Evolutionary conservation across 2,888 invertebrate species (phyloP).

Genomic region (Rosalia funebris): DNA sequence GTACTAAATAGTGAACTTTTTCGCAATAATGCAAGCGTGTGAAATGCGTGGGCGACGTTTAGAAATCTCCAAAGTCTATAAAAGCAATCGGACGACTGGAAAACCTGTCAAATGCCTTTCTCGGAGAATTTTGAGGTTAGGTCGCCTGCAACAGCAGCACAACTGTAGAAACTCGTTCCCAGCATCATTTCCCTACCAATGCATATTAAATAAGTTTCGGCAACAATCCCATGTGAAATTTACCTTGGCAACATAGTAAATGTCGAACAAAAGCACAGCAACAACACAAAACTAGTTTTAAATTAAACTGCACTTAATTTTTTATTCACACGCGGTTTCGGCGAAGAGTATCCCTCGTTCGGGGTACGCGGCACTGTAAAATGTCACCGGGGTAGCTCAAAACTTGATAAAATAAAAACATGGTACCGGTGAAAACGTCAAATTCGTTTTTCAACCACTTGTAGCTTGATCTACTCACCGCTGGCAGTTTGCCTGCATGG

Average conservation of each 20-base stretch:
- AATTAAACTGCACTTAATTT: conserved; percentile 16
- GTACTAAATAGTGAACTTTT: too few species aligned
- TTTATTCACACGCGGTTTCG: conserved; percentile 4
- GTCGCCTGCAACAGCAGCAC: conserved; percentile 22
- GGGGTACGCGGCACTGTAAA: conserved; percentile 1
- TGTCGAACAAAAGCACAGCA: conserved; percentile 3
- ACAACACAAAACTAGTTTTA: conserved; percentile 29
- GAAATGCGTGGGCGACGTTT: too few species aligned
- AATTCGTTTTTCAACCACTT: conserved; percentile 54
- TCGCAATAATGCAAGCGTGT: too few species aligned
- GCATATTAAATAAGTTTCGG: neutral
- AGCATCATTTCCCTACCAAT: conserved; percentile 2
- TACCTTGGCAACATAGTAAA: conserved; percentile 21
- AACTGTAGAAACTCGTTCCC: neutral
- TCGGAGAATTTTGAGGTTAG: conserved; percentile 41
- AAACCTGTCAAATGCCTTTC: conserved; percentile 21
- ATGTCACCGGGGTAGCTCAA: neutral
- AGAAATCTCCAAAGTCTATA: too few species aligned
- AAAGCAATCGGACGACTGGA: neutral
- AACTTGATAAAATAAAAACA: conserved; percentile 40
- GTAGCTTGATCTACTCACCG: conserved; percentile 50
- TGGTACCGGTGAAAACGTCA: conserved; percentile 43
- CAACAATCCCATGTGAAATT: neutral
- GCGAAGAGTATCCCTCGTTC: neutral
- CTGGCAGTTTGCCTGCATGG: conserved; percentile 51